Base-by-base conservation (phyloP, 2,888 invertebrate species). In the Polydrusus pterygomalis region DNA sequence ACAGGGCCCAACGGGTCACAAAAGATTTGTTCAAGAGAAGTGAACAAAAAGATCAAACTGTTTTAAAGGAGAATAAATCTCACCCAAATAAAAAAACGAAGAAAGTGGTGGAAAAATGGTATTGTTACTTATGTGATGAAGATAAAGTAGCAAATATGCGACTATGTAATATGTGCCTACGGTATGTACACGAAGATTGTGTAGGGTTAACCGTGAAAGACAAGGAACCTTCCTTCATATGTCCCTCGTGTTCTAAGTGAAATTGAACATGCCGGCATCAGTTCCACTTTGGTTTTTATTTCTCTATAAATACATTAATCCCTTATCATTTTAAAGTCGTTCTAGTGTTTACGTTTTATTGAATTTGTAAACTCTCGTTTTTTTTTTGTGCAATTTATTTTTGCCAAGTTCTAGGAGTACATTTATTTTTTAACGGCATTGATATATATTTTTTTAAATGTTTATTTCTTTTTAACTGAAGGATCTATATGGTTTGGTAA, bases 71-170 rank as follows among this genome's bases (percentile, higher is more conserved):
- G 3, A 17, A 15, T 6, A 47, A 47, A 47, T n/a, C n/a, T n/a
- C 25, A 25, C 25, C 25, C 25, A 25, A n/a, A n/a, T 17, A n/a
- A n/a, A 6, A 15, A 47, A 47, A 47, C 2, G 13, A 47, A 17
- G 47, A 15, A 47, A n/a, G 47, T 47, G 17, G 47, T 47, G 13
- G 47, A 47, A 47, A 47, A 47, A n/a, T 47, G 47, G 47, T 47
- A 47, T 47, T 47, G 47, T 47, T 47, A 47, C 17, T 47, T 47
- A 47, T 47, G 47, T n/a, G 47, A 47, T n/a, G n/a, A 47, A n/a
- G 47, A 47, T 47, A 47, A 47, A 47, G 47, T 47, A 47, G n/a
- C n/a, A n/a, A n/a, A 47, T 17, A 47, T 47, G 47, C n/a, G 47
- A 47, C 17, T 47, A n/a, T 47, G 47, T 9, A n/a, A n/a, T n/a